phyloP scores from a whole-genome alignment of 2,888 invertebrate species.

The Clunio marinus region DNA sequence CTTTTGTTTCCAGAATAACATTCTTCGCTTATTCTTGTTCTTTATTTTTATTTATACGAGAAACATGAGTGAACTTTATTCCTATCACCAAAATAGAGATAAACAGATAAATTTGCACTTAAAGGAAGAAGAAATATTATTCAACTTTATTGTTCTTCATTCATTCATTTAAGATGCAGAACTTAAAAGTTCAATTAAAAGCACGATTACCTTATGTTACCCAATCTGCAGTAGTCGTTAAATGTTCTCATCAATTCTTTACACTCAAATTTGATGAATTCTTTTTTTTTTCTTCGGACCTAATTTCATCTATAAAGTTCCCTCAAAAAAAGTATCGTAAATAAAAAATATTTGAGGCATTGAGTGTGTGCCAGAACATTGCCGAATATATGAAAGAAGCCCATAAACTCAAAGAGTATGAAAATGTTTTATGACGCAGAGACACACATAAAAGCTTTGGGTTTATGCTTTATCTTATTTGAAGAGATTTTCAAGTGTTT shows the following conservation, averaged over 20 bases:
- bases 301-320: neutral
- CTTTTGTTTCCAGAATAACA: constrained; percentile 1
- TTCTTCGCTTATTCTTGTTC: too few species aligned
- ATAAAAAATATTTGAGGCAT: too few species aligned
- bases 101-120: neutral
- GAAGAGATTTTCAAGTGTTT: constrained; percentile 9
- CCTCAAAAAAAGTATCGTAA: neutral
- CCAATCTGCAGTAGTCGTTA: neutral
- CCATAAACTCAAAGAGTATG: neutral
- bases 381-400: too few species aligned
- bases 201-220: neutral
- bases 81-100: too few species aligned
- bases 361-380: too few species aligned
- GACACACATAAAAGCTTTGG: too few species aligned
- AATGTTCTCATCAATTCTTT: neutral
- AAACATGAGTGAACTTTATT: too few species aligned
- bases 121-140: too few species aligned
- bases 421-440: neutral
- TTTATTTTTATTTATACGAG: too few species aligned
- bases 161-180: too few species aligned
- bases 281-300: neutral
- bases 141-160: too few species aligned
- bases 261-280: neutral
- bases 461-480: constrained; percentile 9
- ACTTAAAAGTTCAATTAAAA: constrained; percentile 1